These are phyloP conservation scores for Akabosia matsudoensis DNA, from an alignment of 1,140 invertebrate genomes.

Conservation along the genomic window DNA sequence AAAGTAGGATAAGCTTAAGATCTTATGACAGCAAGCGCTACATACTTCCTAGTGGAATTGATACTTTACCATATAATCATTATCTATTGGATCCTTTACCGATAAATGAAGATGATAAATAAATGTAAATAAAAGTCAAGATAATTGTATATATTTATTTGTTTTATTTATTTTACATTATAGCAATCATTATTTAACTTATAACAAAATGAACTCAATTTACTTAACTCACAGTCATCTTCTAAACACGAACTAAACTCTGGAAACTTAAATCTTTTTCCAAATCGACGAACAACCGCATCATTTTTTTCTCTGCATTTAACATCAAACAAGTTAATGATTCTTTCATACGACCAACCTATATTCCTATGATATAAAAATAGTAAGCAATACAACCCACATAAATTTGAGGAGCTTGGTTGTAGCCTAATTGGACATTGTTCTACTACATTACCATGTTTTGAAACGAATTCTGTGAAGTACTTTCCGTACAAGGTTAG, in stretches of 20 bases:
- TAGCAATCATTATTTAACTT: too few relatives aligned
- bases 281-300: too few relatives aligned
- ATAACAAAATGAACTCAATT: too few relatives aligned
- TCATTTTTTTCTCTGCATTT: neutral
- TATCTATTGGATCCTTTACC: too few relatives aligned
- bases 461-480: conserved; percentile 19
- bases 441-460: neutral
- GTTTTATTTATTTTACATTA: too few relatives aligned
- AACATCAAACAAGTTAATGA: neutral
- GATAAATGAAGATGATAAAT: too few relatives aligned
- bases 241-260: too few relatives aligned
- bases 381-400: conserved; percentile 2
- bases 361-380: neutral
- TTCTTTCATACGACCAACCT: neutral
- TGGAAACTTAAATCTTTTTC: too few relatives aligned
- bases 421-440: neutral
- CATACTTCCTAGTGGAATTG: neutral
- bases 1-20: neutral
- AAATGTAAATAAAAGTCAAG: too few relatives aligned
- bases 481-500: conserved; percentile 4
- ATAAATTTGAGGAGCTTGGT: neutral
- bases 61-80: neutral
- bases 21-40: neutral
- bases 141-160: too few relatives aligned
- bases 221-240: too few relatives aligned